Base-by-base conservation (phyloP, 2,113 vertebrate genomes). In the Sphaerodactylus townsendi region DNA sequence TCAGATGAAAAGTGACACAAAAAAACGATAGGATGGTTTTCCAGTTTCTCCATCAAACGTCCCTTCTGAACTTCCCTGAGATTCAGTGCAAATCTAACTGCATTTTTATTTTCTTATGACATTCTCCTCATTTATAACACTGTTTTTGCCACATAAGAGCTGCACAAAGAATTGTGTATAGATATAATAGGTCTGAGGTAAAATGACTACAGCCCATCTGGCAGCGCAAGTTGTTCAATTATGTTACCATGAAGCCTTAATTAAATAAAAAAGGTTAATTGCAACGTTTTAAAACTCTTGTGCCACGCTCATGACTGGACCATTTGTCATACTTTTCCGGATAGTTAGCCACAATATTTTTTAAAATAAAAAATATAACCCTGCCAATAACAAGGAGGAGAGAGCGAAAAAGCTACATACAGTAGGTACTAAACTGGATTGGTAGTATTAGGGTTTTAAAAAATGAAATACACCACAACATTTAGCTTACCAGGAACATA, bases 291-390 rank as follows among this genome's bases (percentile, higher is more conserved):
- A 87, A 78, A 41, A 90, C 70, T 79, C 81, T 56, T 86, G 85
- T 50, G 75, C 53, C 79, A 50, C 41, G 33, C 25, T 64, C 86
- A 2, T 14, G 66, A 77, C 64, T 71, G 50, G 70, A 85, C 46
- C 78, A 89, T 92, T 88, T 88, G 87, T 91, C 82, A 88, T 73
- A 83, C 69, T 89, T 91, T 86, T 53, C 81, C 68, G 48, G 9
- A 39, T 79, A 93, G 87, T 91, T 89, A 88, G 89, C 87, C 71
- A 83, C 73, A 82, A 19, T 30, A 19, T 30, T 59, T 84, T 90
- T 86, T 75, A 70, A 89, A 59, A 48, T 17, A 33, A 69, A 41
- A 48, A n/a, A 83, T 25, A 62, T 62, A 88, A 79, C 75, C 73
- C 25, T 73, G 74, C 81, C 82, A 81, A n/a, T 28, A 81, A 70